phyloP scores from a whole-genome alignment of 2,797 vertebrate species.

The Pipistrellus pygmaeus region DNA sequence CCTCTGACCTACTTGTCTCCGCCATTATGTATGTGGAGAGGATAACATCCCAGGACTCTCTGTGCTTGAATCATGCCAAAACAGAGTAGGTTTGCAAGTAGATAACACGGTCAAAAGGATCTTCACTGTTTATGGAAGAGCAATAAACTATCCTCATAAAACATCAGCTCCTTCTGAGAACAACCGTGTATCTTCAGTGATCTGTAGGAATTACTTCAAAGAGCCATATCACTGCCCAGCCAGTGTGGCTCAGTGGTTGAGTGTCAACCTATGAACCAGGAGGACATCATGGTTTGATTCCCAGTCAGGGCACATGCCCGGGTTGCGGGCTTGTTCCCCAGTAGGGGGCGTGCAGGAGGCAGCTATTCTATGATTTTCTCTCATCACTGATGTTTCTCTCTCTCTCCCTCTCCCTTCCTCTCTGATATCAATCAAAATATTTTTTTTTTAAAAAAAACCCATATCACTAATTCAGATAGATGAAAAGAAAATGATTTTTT shows the following conservation, averaged over 20 bases:
- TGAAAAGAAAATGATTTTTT: neutral
- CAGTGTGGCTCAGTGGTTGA: too few relatives aligned
- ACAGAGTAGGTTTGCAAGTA: neutral
- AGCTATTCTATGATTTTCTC: too few relatives aligned
- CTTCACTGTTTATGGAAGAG: neutral
- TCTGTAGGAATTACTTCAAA: neutral
- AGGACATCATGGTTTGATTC: too few relatives aligned
- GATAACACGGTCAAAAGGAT: neutral
- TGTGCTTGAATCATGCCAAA: neutral
- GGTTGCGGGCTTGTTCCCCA: too few relatives aligned
- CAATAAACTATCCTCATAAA: too few relatives aligned
- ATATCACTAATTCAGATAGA: neutral
- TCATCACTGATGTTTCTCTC: too few relatives aligned
- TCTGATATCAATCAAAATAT: too few relatives aligned
- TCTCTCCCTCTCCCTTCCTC: too few relatives aligned
- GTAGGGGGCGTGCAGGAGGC: too few relatives aligned
- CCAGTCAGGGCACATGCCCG: too few relatives aligned
- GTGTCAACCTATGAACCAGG: too few relatives aligned
- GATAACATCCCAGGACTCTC: neutral
- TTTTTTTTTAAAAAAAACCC: too few relatives aligned
- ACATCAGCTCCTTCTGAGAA: neutral
- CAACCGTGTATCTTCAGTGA: neutral
- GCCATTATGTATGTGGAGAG: neutral
- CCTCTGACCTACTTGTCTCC: neutral
- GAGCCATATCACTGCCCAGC: neutral